Evolutionary conservation across 1,140 invertebrate species (phyloP), one percentile per base, ranked within the genome.

Genomic region (Heliconius melpomene): DNA sequence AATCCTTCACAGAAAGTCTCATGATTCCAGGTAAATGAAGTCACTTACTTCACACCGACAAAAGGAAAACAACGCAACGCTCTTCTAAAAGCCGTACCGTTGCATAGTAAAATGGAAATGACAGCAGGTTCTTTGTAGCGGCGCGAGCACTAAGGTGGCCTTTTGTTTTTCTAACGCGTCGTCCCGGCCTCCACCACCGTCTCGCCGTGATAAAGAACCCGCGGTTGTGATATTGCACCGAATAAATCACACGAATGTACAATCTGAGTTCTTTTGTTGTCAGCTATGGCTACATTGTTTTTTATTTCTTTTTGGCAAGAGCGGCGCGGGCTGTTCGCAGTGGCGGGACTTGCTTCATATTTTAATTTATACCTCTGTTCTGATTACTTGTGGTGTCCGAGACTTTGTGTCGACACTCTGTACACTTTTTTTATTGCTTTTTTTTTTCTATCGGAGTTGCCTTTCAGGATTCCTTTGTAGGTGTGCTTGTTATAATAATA

Each of bases 81-180:
- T 66, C n/a, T 2, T 84, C 81, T 78, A 66, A 23, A 75, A 75
- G 79, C 86, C 84, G 38, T 71, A 82, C 81, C 82, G 79, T 77
- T 83, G 85, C 85, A 87, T 75, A 54, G 81, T 83, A 84, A 89
- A 90, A 90, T 90, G 87, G 83, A 81, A 90, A 89, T 88, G 88
- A 88, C 89, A 85, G 81, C 87, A 82, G 83, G 83, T 86, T 87
- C 85, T 89, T 90, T 89, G 82, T 78, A 77, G 75, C 86, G 86
- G 86, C 66, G 54, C 40, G 54, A 52, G 83, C 74, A 70, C 46
- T 80, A 80, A 80, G 80, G 80, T 75, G 70, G 72, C 13, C 80
- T 75, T 80, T 81, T 81, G 80, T 81, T 81, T 81, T 81, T 81
- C 72, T 80, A 79, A 80, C 80, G 78, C 73, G 77, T 72, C 79